Evolutionary conservation across 2,888 invertebrate genomes (phyloP), one percentile per base, ranked within the genome.

Genomic region (Caenorhabditis sinica): DNA sequence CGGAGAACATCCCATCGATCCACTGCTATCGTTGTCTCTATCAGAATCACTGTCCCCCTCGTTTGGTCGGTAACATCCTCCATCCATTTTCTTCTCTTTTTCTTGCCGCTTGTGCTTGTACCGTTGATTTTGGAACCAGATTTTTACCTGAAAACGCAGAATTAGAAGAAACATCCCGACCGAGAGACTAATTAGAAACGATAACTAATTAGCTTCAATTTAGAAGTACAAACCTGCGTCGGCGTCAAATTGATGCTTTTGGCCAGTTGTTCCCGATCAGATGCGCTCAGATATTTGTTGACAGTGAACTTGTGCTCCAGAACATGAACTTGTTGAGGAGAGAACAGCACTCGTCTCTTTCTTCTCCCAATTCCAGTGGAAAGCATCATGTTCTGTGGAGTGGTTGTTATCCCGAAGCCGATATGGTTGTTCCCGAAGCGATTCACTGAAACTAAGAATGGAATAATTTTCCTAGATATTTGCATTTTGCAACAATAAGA

Each of bases 341-440:
- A 96, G 94, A 97, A 97, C 0, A 97, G 94, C 0, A 97, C 96
- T 45, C 97, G 94, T 0, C 97, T 97, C 94, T 97, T 97, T 89
- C 97, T 66, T 11, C 61, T 40, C 30, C 58, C 65, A 0, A 25
- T 28, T 28, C 6, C 15, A 15, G 56, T 2, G 15, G 56, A 56
- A 13, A 68, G 60, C 83, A 80, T 77, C 58, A 82, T 45, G 40
- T 28, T 77, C 36, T 56, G 71, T 28, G 33, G 56, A 3, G 68
- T 17, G 8, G 75, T 33, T 11, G 73, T 36, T n/a, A 76, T 63
- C 13, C 80, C 72, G 15, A 71, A 40, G 28, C 33, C 49, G 45
- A 79, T 49, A 25, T 66, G 75, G 51, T 51, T 83, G n/a, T 51
- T 30, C 13, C 68, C 49, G 56, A 83, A 86, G 53, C 75, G 82